Base-by-base conservation (phyloP, 2,113 vertebrate species). In the Rhombomys opimus region DNA sequence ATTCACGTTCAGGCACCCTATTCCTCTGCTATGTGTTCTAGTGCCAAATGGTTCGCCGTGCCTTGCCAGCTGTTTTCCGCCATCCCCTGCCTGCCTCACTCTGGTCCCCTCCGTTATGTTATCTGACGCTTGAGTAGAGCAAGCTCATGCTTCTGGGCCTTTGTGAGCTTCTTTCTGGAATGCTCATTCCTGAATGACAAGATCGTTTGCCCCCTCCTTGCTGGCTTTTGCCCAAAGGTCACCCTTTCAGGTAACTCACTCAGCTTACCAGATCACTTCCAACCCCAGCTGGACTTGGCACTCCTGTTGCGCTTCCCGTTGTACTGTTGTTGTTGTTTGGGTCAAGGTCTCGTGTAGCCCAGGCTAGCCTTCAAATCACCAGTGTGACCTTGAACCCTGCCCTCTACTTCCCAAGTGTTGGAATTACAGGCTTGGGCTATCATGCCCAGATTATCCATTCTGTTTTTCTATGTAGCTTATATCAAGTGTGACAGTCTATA, bases 201-300 rank as follows among this genome's bases (percentile, higher is more conserved):
- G 20, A 35, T 89, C 25, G 20, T 80, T 76, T 22, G 11, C 12
- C 87, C 10, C 80, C 14, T 41, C 6, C 17, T 67, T 73, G 52
- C 35, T 41, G 27, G 52, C 59, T 92, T 92, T 93, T 94, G 18
- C n/a, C 54, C 78, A 94, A 87, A 92, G 30, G 10, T 67, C 20
- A 88, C 57, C 70, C 61, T 81, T 54, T 91, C 20, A 65, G 13
- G 18, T 25, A 15, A 52, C 2, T 41, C 76, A 95, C 5, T 32
- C 32, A 32, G n/a, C 14, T 78, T 85, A 57, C 76, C 41, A 78
- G 15, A 50, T 70, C 76, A 77, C 25, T 13, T 32, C 52, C 1
- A 3, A 18, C 57, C 6, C 13, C 70, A 87, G 22, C 32, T 20
- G 68, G 32, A 50, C 90, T 25, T 59, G 22, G n/a, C 22, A 7